Evolutionary conservation across 2,113 vertebrate genomes (phyloP), one percentile per base, ranked within the genome.

Genomic region (Lates calcarifer): DNA sequence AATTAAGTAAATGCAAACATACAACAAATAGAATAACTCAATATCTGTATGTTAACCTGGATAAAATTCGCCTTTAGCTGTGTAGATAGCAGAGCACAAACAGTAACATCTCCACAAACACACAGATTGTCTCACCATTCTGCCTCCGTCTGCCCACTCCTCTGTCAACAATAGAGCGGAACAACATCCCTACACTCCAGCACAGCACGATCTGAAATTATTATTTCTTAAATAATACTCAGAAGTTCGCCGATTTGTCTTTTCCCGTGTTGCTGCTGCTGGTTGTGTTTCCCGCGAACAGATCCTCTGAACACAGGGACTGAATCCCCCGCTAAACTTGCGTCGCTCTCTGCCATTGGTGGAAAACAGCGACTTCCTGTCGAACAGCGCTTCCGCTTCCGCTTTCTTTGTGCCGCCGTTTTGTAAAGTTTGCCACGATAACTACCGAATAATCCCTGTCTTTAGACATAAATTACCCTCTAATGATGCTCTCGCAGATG

Each of bases 281-380:
- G 3, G 15, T 55, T 3, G 9, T 43, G 31, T 92, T 95, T 95
- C 94, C 94, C 95, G 95, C 95, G 94, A 94, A 95, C 80, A 70
- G 65, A 49, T 22, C 20, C 0, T 13, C 43, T 1, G 41, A 62
- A 8, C 45, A 18, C 17, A 35, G 3, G 7, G 17, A 74, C 81
- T 43, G 74, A 96, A 95, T 88, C 76, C 12, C 95, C 92, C 95
- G 95, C 95, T 86, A 93, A 94, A 87, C 5, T 33, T 6, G 55
- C 87, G 77, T 74, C 4, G 0, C 24, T 0, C 15, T 5, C 68
- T 67, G 12, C 87, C 53, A 95, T 96, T 96, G 92, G 95, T 70
- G 57, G 28, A 81, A 81, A 24, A 56, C 8, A 0, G 8, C 13
- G 6, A 39, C 68, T 83, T 91, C 82, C 84, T 1, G 13, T 1